Conservation (phyloP, 1,140 invertebrate species). For the Stegodyphus mimosarum region DNA sequence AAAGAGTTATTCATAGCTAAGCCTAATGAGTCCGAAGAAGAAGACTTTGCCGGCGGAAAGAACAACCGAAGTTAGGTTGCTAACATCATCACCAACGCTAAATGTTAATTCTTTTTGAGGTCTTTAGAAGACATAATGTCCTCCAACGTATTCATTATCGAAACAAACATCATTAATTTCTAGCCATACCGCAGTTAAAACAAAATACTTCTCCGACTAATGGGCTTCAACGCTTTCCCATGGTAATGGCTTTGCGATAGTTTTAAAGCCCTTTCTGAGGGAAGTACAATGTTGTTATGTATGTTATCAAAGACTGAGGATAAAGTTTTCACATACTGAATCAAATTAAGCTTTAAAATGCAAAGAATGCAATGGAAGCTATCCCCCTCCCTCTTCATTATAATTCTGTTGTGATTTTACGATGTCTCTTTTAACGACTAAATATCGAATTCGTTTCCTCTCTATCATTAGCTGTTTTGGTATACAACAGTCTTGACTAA, state of each 20-base stretch:
- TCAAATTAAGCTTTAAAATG: too few species aligned
- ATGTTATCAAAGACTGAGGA: too few species aligned
- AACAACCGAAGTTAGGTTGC: not conserved
- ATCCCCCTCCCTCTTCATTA: too few species aligned
- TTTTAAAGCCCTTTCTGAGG: constrained; percentile 12
- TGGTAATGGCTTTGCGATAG: constrained; percentile 15
- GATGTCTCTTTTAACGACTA: too few species aligned
- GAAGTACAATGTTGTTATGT: not conserved
- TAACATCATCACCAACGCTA: not conserved
- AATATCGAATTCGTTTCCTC: too few species aligned
- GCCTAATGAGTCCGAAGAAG: constrained; percentile 25
- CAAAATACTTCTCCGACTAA: too few species aligned
- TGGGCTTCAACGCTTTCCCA: not conserved
- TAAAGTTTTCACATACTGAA: too few species aligned
- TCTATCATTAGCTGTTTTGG: too few species aligned
- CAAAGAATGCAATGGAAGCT: too few species aligned
- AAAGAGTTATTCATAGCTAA: not conserved
- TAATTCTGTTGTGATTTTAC: too few species aligned
- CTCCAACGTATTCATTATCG: constrained; percentile 47
- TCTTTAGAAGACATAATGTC: constrained; percentile 21
- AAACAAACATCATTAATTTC: constrained; percentile 50
- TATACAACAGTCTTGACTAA: too few species aligned
- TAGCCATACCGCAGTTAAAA: constrained; percentile 3
- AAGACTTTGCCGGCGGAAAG: not conserved
- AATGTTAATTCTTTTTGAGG: constrained; percentile 45